Conservation (phyloP, 2,113 vertebrate species). For the Dendrocopos noguchii region DNA sequence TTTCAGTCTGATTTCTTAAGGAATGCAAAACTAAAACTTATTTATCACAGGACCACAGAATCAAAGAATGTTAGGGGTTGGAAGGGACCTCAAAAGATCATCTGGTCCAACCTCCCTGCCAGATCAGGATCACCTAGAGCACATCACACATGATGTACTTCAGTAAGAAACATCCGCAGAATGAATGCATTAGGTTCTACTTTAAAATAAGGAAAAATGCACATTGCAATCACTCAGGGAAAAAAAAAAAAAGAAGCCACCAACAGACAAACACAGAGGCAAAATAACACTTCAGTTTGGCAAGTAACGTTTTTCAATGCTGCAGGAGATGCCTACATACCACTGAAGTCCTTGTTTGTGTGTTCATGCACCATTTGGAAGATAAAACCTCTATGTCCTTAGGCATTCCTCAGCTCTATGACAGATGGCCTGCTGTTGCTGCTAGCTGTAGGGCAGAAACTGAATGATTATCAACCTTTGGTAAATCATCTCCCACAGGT, state of each 20-base stretch:
- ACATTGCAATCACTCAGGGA: not conserved
- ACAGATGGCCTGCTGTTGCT: not conserved
- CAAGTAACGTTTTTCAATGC: not conserved
- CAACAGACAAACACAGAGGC: not conserved
- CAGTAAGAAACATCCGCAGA: not conserved
- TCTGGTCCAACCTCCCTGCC: no score
- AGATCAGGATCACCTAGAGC: no score
- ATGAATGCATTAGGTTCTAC: not conserved
- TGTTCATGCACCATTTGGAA: not conserved
- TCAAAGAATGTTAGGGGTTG: no score
- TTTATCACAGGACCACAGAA: not conserved
- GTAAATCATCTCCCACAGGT: not conserved
- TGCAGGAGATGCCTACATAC: not conserved
- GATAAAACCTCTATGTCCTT: not conserved
- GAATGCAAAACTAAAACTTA: not conserved
- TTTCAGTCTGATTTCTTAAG: not conserved
- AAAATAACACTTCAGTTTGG: accelerated
- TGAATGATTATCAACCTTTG: not conserved
- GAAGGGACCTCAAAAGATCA: no score
- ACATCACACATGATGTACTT: not conserved
- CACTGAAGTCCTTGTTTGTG: not conserved
- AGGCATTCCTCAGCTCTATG: not conserved
- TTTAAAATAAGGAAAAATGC: not conserved
- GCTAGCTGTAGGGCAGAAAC: not conserved
- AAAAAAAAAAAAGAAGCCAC: not conserved